Base-by-base conservation (phyloP, 1,140 invertebrate genomes). In the Brachionus rubens region DNA sequence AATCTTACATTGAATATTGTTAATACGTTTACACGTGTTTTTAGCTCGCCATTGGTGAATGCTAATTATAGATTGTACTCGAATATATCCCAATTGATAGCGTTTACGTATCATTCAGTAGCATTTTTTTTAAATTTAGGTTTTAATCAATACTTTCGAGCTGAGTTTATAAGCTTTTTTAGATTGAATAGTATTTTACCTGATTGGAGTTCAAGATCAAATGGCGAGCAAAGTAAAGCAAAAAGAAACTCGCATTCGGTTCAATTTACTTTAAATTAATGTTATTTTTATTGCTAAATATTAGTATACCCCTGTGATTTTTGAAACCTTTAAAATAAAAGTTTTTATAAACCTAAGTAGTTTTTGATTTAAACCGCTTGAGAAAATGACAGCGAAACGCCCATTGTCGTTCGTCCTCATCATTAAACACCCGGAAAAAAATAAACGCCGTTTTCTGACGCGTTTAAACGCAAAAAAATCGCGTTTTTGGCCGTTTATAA, bases 31-130 rank as follows among this genome's bases (percentile, higher is more conserved):
- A 65, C 33, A 21, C 19, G 40, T 12, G 24, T 65, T 14, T 65
- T 65, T 6, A 26, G 12, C 1, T 1, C 6, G 4, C 59, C 16
- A 24, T 24, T 14, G 24, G n/a, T 36, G 21, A 10, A 16, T 5
- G 41, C 30, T 5, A 65, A 65, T 28, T 65, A 65, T 65, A 19
- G 59, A 14, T 26, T 65, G 7, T 65, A 65, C 24, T 65, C 59
- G 19, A 65, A 65, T 24, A 2, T 65, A 2, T 65, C 59, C 10
- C 59, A 65, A 28, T 43, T 65, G 12, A 24, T 65, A 21, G 59
- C 59, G 26, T 65, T 65, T 65, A 65, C 59, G 9, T 65, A 65
- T 26, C 59, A 65, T 26, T 65, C 59, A 65, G 30, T 65, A 12
- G 24, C 19, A 24, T 43, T 65, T 43, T 65, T 65, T 65, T 24